These are phyloP conservation scores for Probaryconus sp. DNA, from an alignment of 1,140 invertebrate species.

Conservation along the genomic window DNA sequence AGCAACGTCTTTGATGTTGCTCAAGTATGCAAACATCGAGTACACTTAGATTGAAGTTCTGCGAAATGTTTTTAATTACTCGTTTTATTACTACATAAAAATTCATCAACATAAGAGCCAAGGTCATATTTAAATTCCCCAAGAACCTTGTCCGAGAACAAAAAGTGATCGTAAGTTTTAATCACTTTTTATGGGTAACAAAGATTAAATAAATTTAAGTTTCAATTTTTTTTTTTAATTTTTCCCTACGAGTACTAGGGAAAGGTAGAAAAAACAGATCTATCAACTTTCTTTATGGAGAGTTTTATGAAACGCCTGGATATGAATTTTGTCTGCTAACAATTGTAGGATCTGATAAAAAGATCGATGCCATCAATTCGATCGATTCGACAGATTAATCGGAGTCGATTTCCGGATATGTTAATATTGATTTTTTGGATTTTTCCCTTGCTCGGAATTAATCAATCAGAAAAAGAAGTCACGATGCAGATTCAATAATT, in stretches of 20 bases:
- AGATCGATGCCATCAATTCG: slow-evolving; percentile 1
- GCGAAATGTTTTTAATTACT: neutral
- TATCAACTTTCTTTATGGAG: no score
- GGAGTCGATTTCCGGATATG: slow-evolving; percentile 24
- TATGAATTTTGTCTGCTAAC: no score
- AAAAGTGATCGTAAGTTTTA: no score
- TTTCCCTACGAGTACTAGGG: no score
- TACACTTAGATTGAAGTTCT: neutral
- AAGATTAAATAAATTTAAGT: no score
- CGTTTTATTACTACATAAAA: slow-evolving; percentile 1
- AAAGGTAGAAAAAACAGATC: no score
- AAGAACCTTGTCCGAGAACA: neutral
- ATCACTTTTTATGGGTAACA: no score
- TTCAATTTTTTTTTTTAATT: no score
- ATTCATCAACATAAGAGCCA: neutral
- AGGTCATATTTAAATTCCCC: slow-evolving; percentile 8
- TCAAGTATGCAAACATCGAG: neutral
- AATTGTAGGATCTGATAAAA: no score
- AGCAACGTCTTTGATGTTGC: neutral
- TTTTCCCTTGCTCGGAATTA: slow-evolving; percentile 29
- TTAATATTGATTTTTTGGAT: slow-evolving; percentile 33
- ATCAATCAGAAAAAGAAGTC: slow-evolving; percentile 29
- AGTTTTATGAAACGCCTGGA: no score
- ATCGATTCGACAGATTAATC: slow-evolving; percentile 19
- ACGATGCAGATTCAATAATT: slow-evolving; percentile 54